Evolutionary conservation across 1,140 invertebrate genomes (phyloP), one percentile per base, ranked within the genome.

Genomic region (Hirudo medicinalis): DNA sequence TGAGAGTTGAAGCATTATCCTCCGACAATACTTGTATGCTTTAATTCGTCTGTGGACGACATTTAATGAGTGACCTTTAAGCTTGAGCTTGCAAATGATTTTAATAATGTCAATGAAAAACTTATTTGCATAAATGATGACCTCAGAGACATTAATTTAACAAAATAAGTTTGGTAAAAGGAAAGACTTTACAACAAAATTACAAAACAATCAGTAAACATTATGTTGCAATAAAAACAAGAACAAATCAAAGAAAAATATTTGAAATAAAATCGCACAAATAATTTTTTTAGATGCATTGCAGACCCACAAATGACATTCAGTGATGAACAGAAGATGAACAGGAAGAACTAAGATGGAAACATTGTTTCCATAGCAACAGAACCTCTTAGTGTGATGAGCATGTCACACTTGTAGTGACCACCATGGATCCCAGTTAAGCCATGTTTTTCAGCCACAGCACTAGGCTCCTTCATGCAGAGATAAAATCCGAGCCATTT

Each of bases 401-500:
- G 71, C 29, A 78, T 78, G 74, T 79, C 78, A 76, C 76, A 79
- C 54, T 71, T 60, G n/a, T 72, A 72, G 49, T 73, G 72, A 73
- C 72, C 49, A 49, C 57, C 77, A 76, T 76, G 76, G 60, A 75
- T 25, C 22, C 22, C 29, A n/a, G 22, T 63, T 32, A 63, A 20
- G 4, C 29, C 29, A 20, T 63, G 74, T 53, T 76, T 72, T 66
- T 72, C 71, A 67, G 77, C 78, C 71, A 77, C 76, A 68, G 76
- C 75, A 27, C 72, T 63, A 13, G 75, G 71, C 63, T 77, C 76
- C 67, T 77, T 76, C 76, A 79, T 73, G 72, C 78, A 79, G 67
- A 79, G 72, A 67, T 77, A 75, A 74, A 78, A 74, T 73, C 77
- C 76, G 72, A 79, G 72, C 78, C 78, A 79, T 72, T 76, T 78